phyloP scores from a whole-genome alignment of 2,797 vertebrate genomes.

The Poecilia velifera region DNA sequence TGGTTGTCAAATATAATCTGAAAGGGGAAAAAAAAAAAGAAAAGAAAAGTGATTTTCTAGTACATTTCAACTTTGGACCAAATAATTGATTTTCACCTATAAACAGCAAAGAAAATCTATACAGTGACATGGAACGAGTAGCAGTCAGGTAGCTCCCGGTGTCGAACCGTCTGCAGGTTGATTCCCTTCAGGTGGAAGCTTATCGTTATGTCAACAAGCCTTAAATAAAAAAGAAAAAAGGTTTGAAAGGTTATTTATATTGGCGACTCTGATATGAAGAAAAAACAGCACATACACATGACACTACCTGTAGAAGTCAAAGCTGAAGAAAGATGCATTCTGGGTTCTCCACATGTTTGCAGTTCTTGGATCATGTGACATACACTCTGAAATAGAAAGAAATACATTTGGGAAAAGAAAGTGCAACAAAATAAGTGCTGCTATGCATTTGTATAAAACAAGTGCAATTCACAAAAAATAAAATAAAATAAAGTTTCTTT shows the following conservation, averaged over 20 bases:
- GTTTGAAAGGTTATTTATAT: not conserved
- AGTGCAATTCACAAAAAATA: not conserved
- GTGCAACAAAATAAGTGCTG: not conserved
- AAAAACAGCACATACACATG: not conserved
- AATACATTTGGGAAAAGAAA: not conserved
- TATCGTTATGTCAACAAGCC: slow-evolving; percentile 88
- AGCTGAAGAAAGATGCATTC: slow-evolving; percentile 77
- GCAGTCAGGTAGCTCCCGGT: slow-evolving; percentile 92
- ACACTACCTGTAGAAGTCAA: slow-evolving; percentile 80
- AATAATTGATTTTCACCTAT: not conserved
- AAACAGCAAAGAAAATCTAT: slow-evolving; percentile 24
- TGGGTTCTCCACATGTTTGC: slow-evolving; percentile 59
- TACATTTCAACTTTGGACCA: not conserved
- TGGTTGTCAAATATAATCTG: slow-evolving; percentile 94
- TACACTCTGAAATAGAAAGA: slow-evolving; percentile 64
- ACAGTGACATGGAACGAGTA: slow-evolving; percentile 89
- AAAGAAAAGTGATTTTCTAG: not conserved
- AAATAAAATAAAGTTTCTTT: not conserved
- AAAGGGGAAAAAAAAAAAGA: slow-evolving; percentile 26
- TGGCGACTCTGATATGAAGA: not conserved
- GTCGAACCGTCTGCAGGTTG: slow-evolving; percentile 90
- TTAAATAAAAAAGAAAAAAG: slow-evolving; percentile 52
- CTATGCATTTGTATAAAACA: not conserved
- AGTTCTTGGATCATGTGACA: slow-evolving; percentile 66
- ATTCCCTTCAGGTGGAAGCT: slow-evolving; percentile 91